Percentiles rank a stretch among this genome's conserved stretches.
These are phyloP conservation scores for Austrofundulus limnaeus DNA, from an alignment of 2,113 vertebrate species.

Conservation along the genomic window DNA sequence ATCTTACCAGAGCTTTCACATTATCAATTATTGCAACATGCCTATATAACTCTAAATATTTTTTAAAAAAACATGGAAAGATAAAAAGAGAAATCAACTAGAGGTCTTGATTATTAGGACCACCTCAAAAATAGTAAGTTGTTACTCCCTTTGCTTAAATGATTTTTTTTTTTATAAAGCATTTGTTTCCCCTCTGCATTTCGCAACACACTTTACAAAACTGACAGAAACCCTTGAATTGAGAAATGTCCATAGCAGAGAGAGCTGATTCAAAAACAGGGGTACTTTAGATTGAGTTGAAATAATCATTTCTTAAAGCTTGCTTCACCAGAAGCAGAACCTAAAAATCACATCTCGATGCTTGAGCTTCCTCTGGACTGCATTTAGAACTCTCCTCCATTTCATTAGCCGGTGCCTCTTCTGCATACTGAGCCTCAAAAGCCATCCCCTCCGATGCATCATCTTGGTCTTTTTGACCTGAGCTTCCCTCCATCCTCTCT, in stretches of 20 bases:
- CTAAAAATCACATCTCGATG: slow-evolving; percentile 79
- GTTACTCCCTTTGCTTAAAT: slow-evolving; percentile 78
- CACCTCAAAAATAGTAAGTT: slow-evolving; percentile 72
- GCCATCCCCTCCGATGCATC: slow-evolving; percentile 87
- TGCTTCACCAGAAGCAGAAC: slow-evolving; percentile 70
- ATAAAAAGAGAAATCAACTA: slow-evolving; percentile 75
- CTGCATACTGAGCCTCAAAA: slow-evolving; percentile 77
- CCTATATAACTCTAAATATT: slow-evolving; percentile 85
- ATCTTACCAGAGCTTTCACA: slow-evolving; percentile 85
- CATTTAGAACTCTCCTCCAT: slow-evolving; percentile 74
- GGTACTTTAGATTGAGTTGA: slow-evolving; percentile 55
- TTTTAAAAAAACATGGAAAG: slow-evolving; percentile 80
- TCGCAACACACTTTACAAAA: slow-evolving; percentile 69
- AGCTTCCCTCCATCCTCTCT: slow-evolving; percentile 85
- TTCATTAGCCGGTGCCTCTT: slow-evolving; percentile 72
- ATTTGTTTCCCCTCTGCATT: slow-evolving; percentile 62
- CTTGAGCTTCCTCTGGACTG: slow-evolving; percentile 76
- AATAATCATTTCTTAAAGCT: slow-evolving; percentile 74
- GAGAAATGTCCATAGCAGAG: slow-evolving; percentile 59
- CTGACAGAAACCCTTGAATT: slow-evolving; percentile 66
- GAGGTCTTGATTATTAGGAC: slow-evolving; percentile 79
- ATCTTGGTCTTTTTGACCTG: slow-evolving; percentile 85
- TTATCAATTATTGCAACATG: slow-evolving; percentile 87
- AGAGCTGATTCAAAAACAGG: slow-evolving; percentile 58
- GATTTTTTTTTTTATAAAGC: slow-evolving; percentile 73